A percentile compares a stretch with the other conserved stretches of the same genome.
phyloP scores from a whole-genome alignment of 2,888 invertebrate genomes.

The Andrena bicolor region DNA sequence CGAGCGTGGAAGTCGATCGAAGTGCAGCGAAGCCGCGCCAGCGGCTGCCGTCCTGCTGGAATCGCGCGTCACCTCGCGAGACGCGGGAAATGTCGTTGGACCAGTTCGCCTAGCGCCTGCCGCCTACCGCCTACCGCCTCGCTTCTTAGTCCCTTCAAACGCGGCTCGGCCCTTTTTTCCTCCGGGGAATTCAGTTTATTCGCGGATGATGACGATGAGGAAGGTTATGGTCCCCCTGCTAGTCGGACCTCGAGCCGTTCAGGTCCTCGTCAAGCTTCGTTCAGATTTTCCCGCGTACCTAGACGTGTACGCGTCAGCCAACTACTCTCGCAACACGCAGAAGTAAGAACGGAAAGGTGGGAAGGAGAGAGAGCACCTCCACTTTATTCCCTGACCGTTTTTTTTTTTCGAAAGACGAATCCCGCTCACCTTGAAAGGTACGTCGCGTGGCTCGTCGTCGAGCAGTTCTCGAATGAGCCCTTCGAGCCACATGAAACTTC shows the following conservation, averaged over 20 bases:
- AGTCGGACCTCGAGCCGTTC: background rate
- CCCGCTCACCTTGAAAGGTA: constrained; percentile 75
- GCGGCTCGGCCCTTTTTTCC: background rate
- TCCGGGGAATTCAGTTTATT: constrained; percentile 25
- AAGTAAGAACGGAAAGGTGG: constrained; percentile 31
- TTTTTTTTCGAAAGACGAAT: constrained; percentile 73
- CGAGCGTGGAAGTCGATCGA: constrained; percentile 60
- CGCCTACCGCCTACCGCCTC: background rate
- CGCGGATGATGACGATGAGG: constrained; percentile 29
- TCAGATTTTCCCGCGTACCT: constrained; percentile 44
- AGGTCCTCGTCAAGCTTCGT: background rate
- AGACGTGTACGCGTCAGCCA: constrained; percentile 4
- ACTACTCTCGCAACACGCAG: constrained; percentile 27
- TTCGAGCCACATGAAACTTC: constrained; percentile 65
- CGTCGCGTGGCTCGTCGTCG: constrained; percentile 74
- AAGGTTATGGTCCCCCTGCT: constrained; percentile 45
- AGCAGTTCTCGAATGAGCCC: constrained; percentile 66
- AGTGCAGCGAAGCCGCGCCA: constrained; percentile 59
- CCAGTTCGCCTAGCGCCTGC: constrained; percentile 54
- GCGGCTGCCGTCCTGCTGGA: constrained; percentile 52
- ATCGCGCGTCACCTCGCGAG: constrained; percentile 67
- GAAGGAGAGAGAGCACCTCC: constrained; percentile 61
- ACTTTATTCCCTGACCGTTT: constrained; percentile 62
- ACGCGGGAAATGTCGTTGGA: constrained; percentile 72
- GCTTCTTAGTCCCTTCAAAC: background rate